Base-by-base conservation (phyloP, 2,113 vertebrate genomes). In the Scomber japonicus region DNA sequence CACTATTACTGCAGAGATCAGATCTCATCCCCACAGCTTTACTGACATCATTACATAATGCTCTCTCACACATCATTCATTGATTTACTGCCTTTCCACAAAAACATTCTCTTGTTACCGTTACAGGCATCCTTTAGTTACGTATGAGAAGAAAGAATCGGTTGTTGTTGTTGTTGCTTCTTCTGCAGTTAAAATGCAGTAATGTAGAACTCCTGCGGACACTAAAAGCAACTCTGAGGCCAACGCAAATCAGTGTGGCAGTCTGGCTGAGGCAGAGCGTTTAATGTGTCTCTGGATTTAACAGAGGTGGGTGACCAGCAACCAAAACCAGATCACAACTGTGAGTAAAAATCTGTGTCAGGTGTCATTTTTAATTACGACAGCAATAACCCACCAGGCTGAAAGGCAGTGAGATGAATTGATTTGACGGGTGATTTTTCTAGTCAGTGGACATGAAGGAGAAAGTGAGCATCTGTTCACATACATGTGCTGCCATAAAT, bases 331-430 rank as follows among this genome's bases (percentile, higher is more conserved):
- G 19, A 83, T 71, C 48, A 70, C 27, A 66, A 75, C 49, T 60
- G 15, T 53, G 74, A 27, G 40, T 11, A 69, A 45, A 57, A 71
- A 77, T 50, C 40, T 49, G 59, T 40, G 77, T 67, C 84, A 88
- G 89, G 77, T 91, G 86, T 91, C 77, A 62, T 73, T 88, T 91
- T 80, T 81, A 82, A 91, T 91, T 85, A 83, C 45, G 3, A 80
- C 54, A 68, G 71, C 69, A 73, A 72, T 31, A 12, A 61, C 51
- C 77, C 68, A 31, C 30, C 4, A 19, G 71, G 63, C 79, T 83
- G 66, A 90, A 63, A 78, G 73, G 80, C 80, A n/a, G 78, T 24
- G n/a, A 66, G 55, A 65, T 31, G 54, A 88, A 84, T 80, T 7
- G 49, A 71, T 83, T 27, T 62, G 86, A 86, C 63, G 49, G 75